phyloP scores from a whole-genome alignment of 2,888 invertebrate genomes.

The Napeogenes inachia region DNA sequence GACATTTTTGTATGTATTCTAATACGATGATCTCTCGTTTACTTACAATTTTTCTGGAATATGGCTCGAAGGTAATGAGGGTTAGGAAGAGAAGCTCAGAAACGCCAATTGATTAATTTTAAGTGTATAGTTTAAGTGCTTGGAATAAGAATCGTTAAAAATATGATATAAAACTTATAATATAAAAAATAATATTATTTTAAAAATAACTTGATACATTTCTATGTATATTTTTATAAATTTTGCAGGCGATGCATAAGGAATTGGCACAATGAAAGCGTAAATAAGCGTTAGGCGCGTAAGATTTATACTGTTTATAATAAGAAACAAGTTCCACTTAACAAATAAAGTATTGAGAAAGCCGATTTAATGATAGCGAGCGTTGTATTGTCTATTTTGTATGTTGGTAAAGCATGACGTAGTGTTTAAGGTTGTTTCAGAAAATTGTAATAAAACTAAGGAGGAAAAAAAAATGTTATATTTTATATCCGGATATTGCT shows the following conservation, averaged over 20 bases:
- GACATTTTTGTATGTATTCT: conserved; percentile 53
- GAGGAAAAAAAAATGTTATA: conserved; percentile 69
- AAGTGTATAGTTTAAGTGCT: conserved; percentile 63
- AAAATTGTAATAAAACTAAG: conserved; percentile 74
- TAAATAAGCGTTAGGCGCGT: conserved; percentile 39
- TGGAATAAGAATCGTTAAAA: conserved; percentile 60
- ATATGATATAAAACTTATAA: conserved; percentile 50
- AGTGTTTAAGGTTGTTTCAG: conserved; percentile 72
- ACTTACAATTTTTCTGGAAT: conserved; percentile 74
- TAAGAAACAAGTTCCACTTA: conserved; percentile 61
- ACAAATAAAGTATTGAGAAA: conserved; percentile 58
- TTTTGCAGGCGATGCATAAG: conserved; percentile 64
- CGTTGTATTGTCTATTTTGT: conserved; percentile 73
- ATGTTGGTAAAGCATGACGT: conserved; percentile 64
- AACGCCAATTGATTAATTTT: conserved; percentile 68
- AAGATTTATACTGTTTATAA: conserved; percentile 54
- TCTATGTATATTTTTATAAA: conserved; percentile 73
- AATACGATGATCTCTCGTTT: conserved; percentile 65
- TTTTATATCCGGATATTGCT: conserved; percentile 70
- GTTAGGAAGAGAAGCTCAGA: conserved; percentile 58
- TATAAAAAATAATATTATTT: conserved; percentile 58
- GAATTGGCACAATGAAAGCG: conserved; percentile 67
- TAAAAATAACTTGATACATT: conserved; percentile 55
- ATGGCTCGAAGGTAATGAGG: conserved; percentile 47
- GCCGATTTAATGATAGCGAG: conserved; percentile 67